phyloP scores from a whole-genome alignment of 2,113 vertebrate species.

The Melanocharis versteri region DNA sequence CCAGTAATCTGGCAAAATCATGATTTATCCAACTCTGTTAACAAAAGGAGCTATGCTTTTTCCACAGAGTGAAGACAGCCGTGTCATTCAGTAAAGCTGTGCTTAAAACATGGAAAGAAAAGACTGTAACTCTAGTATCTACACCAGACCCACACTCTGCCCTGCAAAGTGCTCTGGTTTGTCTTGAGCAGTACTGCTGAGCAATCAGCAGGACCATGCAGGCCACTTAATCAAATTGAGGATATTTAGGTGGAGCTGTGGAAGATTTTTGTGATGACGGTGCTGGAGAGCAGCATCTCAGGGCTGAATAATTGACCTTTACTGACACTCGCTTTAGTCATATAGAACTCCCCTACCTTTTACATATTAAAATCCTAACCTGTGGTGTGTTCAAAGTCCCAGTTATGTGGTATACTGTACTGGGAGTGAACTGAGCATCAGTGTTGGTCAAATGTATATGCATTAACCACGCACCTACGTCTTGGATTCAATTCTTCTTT shows the following conservation, averaged over 20 bases:
- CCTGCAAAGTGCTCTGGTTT: not conserved
- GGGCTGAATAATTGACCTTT: not conserved
- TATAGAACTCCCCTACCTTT: not conserved
- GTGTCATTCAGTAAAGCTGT: not conserved
- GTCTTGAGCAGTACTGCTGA: not conserved
- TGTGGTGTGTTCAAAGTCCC: not conserved
- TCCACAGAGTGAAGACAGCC: not conserved
- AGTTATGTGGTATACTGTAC: not conserved
- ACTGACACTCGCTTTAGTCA: not conserved
- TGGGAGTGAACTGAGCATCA: not conserved
- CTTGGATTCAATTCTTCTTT: not conserved
- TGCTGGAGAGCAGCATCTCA: not conserved
- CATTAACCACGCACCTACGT: not conserved
- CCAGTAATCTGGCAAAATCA: not conserved
- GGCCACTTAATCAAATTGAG: not conserved
- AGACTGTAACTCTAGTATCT: not conserved
- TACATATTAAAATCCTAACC: not conserved
- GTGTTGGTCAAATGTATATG: not conserved
- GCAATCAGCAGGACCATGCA: not conserved
- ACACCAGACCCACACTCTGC: fast-evolving
- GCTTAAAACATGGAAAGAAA: not conserved
- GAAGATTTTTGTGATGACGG: not conserved
- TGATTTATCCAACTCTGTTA: not conserved
- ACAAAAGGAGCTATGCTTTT: not conserved
- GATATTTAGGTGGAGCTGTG: not conserved